Base-by-base conservation (phyloP, 2,888 invertebrate genomes). In the Cephus sareptanus region DNA sequence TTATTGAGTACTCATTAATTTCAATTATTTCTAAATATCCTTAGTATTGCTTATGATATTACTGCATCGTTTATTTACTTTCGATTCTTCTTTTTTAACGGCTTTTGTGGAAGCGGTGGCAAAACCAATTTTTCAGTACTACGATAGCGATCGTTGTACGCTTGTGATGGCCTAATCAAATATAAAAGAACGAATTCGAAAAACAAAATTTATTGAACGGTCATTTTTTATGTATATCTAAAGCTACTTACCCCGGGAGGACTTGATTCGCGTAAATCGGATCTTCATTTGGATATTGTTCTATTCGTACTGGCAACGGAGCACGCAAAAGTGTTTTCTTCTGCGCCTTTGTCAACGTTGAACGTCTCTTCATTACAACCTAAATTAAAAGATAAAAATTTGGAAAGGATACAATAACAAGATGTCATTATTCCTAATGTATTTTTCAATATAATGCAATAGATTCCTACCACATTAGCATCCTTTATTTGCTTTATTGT, bases 311-410 rank as follows among this genome's bases (percentile, higher is more conserved):
- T 1, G 83, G 79, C 74, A 81, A 73, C 35, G 82, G 80, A 37
- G 78, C 70, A 33, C 82, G 83, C 35, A 83, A 82, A 9, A 83
- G 77, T 30, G 78, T 74, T 75, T 82, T 85, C 74, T 87, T 85
- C 75, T 87, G 85, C 6, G 74, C 85, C 9, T 79, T 78, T 73
- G 77, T 79, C 75, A 83, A 79, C 31, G 81, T 83, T 12, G 83
- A 82, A 31, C 84, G 83, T 76, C 85, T 81, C 75, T 84, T 85
- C 68, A 86, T 75, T 76, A 85, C 76, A 69, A 77, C 77, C 85
- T 86, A 77, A 23, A 23, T 23, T 56, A 56, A 56, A 56, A 56
- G 23, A 40, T 40, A 6, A 40, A 23, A 40, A 40, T 23, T 40
- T 23, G 4, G 1, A 56, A 23, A 56, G 23, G 6, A 9, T 56